Percentiles rank a stretch among this genome's conserved stretches.
phyloP scores from a whole-genome alignment of 2,888 invertebrate species.

The Plagodis dolabraria region DNA sequence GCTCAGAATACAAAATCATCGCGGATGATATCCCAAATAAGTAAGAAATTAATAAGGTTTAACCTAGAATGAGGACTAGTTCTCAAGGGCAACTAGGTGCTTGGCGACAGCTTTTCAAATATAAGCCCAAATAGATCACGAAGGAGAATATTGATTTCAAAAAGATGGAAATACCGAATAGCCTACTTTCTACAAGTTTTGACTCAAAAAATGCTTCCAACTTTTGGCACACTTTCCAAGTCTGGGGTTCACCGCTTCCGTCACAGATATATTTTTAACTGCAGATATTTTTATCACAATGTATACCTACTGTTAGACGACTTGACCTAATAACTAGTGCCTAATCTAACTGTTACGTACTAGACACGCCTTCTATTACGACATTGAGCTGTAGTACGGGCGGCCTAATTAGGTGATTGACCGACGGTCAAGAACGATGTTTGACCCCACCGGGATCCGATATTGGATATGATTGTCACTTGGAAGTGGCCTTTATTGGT shows the following conservation, averaged over 20 bases:
- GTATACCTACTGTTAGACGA: constrained; percentile 10
- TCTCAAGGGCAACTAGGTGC: too few relatives aligned
- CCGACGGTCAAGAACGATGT: constrained; percentile 38
- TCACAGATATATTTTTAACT: constrained; percentile 18
- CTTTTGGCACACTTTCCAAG: not conserved
- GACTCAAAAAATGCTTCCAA: not conserved
- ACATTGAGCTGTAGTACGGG: constrained; percentile 19
- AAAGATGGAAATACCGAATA: not conserved
- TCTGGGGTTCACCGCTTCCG: constrained; percentile 12
- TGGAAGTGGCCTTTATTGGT: constrained; percentile 6
- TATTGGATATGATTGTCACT: constrained; percentile 26
- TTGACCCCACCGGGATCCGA: constrained; percentile 31
- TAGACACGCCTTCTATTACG: constrained; percentile 26
- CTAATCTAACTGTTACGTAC: constrained; percentile 21
- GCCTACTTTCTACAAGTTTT: not conserved
- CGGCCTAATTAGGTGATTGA: constrained; percentile 37
- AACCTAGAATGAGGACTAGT: too few relatives aligned
- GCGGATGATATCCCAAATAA: too few relatives aligned
- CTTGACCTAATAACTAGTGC: not conserved
- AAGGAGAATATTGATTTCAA: not conserved
- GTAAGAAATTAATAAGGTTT: too few relatives aligned
- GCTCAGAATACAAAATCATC: too few relatives aligned
- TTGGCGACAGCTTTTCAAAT: too few relatives aligned
- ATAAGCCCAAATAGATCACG: not conserved
- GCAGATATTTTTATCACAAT: not conserved